A percentile compares a stretch with the other conserved stretches of the same genome.
phyloP scores from a whole-genome alignment of 1,140 invertebrate genomes.

The Grapholita molesta region DNA sequence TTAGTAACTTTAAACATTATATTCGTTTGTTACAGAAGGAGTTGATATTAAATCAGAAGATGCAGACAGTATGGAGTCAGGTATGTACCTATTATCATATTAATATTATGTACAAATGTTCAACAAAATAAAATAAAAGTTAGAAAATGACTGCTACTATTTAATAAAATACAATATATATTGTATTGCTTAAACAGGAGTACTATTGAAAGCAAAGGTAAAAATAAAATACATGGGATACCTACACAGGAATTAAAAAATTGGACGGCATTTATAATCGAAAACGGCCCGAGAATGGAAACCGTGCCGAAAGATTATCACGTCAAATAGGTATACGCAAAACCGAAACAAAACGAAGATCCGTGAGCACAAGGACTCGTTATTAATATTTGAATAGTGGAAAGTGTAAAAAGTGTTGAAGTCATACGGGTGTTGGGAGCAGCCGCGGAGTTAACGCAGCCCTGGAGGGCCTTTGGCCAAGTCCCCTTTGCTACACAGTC shows the following conservation, averaged over 20 bases:
- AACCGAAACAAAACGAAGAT: constrained; percentile 33
- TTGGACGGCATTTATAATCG: too few species aligned
- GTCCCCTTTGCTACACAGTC: constrained; percentile 69
- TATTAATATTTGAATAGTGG: constrained; percentile 70
- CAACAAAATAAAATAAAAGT: background rate
- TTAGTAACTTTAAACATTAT: background rate
- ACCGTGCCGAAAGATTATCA: too few species aligned
- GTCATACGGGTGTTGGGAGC: constrained; percentile 42
- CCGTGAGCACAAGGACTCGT: constrained; percentile 24
- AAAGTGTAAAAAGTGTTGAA: constrained; percentile 57
- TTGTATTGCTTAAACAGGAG: too few species aligned
- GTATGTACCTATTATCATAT: constrained; percentile 44
- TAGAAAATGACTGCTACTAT: background rate
- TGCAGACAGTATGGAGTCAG: constrained; percentile 73
- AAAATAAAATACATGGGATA: too few species aligned
- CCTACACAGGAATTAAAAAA: too few species aligned
- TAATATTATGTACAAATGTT: background rate
- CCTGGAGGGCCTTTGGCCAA: constrained; percentile 66
- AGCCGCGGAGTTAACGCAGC: constrained; percentile 64
- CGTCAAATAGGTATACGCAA: background rate
- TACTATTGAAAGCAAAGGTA: too few species aligned
- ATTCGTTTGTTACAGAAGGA: constrained; percentile 61
- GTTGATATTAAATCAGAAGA: constrained; percentile 69
- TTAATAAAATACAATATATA: too few species aligned
- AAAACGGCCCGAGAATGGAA: too few species aligned